Base-by-base conservation (phyloP, 2,888 invertebrate genomes). In the Phasia obesa region DNA sequence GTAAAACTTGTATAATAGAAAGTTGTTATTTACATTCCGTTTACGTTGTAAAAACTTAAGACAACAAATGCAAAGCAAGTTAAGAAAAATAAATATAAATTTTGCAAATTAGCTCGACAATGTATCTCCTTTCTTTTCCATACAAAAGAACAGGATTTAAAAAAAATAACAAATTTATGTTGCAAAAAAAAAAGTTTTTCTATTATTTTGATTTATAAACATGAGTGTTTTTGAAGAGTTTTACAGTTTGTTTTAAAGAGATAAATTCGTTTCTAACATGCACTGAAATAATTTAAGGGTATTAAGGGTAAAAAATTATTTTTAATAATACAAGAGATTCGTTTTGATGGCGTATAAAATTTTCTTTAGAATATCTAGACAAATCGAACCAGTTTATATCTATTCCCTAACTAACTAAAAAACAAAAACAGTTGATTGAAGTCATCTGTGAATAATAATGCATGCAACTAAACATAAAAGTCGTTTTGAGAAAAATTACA, bases 171-270 rank as follows among this genome's bases (percentile, higher is more conserved):
- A 23, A 74, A 59, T 25, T 65, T 59, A 49, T 27, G 27, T 51
- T 59, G 49, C 31, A 27, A 27, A 51, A 42, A 21, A 19, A 70
- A 70, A 57, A n/a, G n/a, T n/a, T n/a, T 27, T 53, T 53, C 55
- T 53, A 17, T 47, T 31, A 70, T 55, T 65, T 70, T 65, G 49
- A 71, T 78, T 78, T 78, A 71, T 59, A 78, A 78, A 78, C 64
- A 71, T 78, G 55, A 71, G 27, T 21, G n/a, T 69, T 4, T 3
- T 2, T 11, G 13, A 51, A n/a, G 42, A 35, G 60, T 51, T 38
- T 1, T 21, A 44, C 19, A 27, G 25, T 47, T 2, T 27, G 25
- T 35, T 17, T 6, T 19, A 38, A 73, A 42, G 15, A 51, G 31
- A 31, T 4, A 5, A 31, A 6, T 31, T 31, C 1, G 2, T 31